phyloP scores from a whole-genome alignment of 2,113 vertebrate genomes.

The Cochlearius cochlearius region DNA sequence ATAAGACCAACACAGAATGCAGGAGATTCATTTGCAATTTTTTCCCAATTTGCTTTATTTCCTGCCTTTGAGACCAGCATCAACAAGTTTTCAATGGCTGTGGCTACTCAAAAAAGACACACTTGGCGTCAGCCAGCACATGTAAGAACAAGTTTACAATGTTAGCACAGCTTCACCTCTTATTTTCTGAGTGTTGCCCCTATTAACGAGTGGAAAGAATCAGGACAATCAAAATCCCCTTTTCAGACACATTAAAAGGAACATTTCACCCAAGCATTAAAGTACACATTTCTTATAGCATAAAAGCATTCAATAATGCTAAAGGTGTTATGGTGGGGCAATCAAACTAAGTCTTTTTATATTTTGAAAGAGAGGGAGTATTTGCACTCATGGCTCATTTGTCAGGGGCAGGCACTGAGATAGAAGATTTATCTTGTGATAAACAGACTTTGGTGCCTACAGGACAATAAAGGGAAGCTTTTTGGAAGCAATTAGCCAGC shows the following conservation, averaged over 20 bases:
- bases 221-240: neutral
- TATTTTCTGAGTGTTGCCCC: neutral
- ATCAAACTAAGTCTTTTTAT: neutral
- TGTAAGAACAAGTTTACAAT: neutral
- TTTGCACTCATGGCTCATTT: conserved; percentile 27
- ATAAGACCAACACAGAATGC: neutral
- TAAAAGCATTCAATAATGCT: neutral
- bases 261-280: neutral
- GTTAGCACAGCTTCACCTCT: neutral
- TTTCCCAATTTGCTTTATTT: neutral
- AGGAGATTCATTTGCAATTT: neutral
- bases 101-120: neutral
- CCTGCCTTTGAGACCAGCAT: neutral
- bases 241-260: neutral
- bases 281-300: neutral
- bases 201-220: neutral
- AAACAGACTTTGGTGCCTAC: conserved; percentile 68
- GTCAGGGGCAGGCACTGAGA: neutral
- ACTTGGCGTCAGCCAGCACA: neutral
- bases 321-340: neutral
- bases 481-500: conserved; percentile 41
- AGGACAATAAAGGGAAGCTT: conserved; percentile 39
- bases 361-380: neutral
- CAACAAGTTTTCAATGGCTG: neutral
- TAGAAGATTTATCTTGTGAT: conserved; percentile 59